phyloP scores from a whole-genome alignment of 2,113 vertebrate species.

The Labeo catla region DNA sequence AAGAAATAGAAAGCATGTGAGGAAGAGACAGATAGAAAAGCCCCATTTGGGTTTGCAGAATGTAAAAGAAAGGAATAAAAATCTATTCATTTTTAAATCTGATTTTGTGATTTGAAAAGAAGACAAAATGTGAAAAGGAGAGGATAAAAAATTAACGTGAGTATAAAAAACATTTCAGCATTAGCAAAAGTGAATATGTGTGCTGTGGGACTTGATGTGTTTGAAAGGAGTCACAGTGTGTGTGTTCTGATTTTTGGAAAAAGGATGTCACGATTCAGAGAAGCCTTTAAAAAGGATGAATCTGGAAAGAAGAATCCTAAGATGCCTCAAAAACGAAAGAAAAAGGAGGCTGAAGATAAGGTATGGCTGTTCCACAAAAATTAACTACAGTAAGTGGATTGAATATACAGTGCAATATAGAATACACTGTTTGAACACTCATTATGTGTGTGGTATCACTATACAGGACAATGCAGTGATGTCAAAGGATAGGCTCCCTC shows the following conservation, averaged over 20 bases:
- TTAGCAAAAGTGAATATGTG: neutral
- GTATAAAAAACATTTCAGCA: neutral
- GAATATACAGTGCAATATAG: neutral
- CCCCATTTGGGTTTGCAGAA: slow-evolving; percentile 1
- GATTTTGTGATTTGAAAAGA: neutral
- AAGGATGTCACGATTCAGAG: slow-evolving; percentile 43
- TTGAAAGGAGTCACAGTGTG: neutral
- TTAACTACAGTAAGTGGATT: neutral
- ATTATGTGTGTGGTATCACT: slow-evolving; percentile 27
- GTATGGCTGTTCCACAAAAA: neutral
- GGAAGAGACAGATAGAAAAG: neutral
- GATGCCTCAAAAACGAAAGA: slow-evolving; percentile 42
- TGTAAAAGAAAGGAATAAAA: neutral
- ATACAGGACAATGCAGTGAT: slow-evolving; percentile 53
- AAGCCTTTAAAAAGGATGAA: slow-evolving; percentile 16
- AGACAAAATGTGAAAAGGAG: slow-evolving; percentile 9
- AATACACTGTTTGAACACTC: neutral
- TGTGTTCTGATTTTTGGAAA: neutral
- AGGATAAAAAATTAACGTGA: neutral
- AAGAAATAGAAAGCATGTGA: slow-evolving; percentile 14
- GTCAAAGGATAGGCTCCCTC: slow-evolving; percentile 68
- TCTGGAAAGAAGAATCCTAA: slow-evolving; percentile 30
- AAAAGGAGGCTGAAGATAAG: slow-evolving; percentile 29
- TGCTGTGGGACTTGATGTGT: neutral
- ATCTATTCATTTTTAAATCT: neutral